Base-by-base conservation (phyloP, 2,888 invertebrate species). In the Hirtodrosophila cameraria region DNA sequence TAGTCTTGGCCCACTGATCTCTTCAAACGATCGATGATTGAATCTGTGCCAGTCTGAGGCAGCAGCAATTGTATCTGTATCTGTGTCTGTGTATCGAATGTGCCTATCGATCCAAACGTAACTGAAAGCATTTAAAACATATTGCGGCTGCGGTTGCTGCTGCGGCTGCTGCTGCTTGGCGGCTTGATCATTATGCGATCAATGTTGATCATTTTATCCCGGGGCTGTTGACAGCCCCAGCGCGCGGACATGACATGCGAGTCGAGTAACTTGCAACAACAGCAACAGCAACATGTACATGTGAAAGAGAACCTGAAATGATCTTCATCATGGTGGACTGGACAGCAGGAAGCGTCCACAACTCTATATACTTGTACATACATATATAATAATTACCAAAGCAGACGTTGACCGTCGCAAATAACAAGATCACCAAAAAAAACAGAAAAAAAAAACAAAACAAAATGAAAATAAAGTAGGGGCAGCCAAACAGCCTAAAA, bases 141-240 rank as follows among this genome's bases (percentile, higher is more conserved):
- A 60, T 53, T 67, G 67, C 35, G 55, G 49, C 45, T 54, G 53
- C 28, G 12, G 48, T 38, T 67, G 48, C 16, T 18, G 54, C 49
- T 48, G 67, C 3, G 52, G 60, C 43, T 61, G 64, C 25, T 60
- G n/a, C n/a, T n/a, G n/a, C n/a, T 5, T 18, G 18, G 48, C 31
- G 30, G 60, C 53, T 42, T 67, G 89, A 87, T 89, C 89, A 89
- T 89, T 89, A 89, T 89, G 88, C 81, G 88, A 89, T 89, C 89
- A 89, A 88, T 85, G 86, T 89, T 89, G 88, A 89, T 89, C 89
- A 89, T 89, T 88, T 89, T 89, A 89, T 89, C 89, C 89, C 80
- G 78, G 65, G 89, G 89, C 88, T 89, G 88, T 88, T 89, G 88
- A 89, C 89, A 89, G 89, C 86, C 89, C 80, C 87, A 88, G 85